These are phyloP conservation scores for Ochlodes sylvanus DNA, from an alignment of 2,888 invertebrate species.

Conservation along the genomic window DNA sequence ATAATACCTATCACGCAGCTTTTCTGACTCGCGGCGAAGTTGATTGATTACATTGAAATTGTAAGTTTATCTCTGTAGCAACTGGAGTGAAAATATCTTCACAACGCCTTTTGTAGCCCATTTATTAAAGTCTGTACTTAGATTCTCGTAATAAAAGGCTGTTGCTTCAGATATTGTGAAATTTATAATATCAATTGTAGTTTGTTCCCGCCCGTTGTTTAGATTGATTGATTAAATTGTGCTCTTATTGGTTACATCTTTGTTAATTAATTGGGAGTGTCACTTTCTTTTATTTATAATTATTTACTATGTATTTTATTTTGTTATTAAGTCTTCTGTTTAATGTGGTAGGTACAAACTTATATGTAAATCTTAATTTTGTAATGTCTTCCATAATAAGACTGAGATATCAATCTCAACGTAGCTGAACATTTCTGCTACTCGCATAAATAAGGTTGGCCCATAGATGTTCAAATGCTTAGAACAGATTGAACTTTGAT, in stretches of 20 bases:
- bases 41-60: slow-evolving; percentile 68
- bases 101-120: slow-evolving; percentile 7
- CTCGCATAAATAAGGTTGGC: slow-evolving; percentile 16
- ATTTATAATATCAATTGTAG: background rate
- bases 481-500: no score
- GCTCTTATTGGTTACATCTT: no score
- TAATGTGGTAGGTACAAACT: background rate
- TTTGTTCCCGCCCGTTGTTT: no score
- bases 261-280: no score
- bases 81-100: slow-evolving; percentile 49
- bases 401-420: slow-evolving; percentile 20
- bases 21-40: slow-evolving; percentile 42
- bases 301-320: background rate
- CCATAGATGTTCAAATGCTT: background rate
- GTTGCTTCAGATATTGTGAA: background rate
- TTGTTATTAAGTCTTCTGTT: background rate
- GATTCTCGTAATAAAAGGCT: background rate
- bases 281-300: no score
- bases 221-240: no score
- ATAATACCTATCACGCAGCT: slow-evolving; percentile 5
- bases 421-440: slow-evolving; percentile 18
- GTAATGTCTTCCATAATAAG: slow-evolving; percentile 14
- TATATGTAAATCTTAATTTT: slow-evolving; percentile 1
- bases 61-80: slow-evolving; percentile 59
- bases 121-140: slow-evolving; percentile 13